Conservation (phyloP, 1,140 invertebrate species). For the Trissolcus basalis region DNA sequence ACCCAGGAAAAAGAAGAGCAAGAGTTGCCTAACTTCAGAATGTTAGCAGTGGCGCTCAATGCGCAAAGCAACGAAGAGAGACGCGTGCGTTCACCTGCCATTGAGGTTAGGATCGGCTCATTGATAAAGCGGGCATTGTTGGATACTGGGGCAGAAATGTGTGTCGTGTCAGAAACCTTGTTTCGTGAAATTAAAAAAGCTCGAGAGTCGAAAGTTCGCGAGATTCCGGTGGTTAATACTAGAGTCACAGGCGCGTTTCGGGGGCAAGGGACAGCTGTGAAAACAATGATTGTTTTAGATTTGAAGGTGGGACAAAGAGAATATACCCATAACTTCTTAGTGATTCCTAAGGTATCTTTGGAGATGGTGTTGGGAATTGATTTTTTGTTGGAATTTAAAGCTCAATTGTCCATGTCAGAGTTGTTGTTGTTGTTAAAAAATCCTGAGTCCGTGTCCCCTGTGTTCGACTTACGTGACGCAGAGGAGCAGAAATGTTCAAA, state of each 20-base stretch:
- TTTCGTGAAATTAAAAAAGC: neutral
- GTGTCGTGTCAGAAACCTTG: neutral
- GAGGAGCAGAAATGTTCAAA: too few relatives aligned
- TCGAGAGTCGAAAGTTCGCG: neutral
- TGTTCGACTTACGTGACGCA: too few relatives aligned
- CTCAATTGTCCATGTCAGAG: neutral
- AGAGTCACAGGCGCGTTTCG: neutral
- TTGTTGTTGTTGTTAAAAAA: too few relatives aligned
- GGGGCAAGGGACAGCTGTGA: neutral
- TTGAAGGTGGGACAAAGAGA: neutral
- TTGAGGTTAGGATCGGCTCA: neutral
- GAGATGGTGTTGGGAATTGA: neutral
- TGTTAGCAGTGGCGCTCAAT: too few relatives aligned
- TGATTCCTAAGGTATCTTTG: neutral
- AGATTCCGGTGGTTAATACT: neutral
- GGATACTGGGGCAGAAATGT: conserved; percentile 3
- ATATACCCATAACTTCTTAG: neutral
- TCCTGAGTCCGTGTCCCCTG: too few relatives aligned
- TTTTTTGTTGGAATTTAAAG: conserved; percentile 3
- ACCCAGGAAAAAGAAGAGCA: neutral
- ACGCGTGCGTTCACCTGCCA: neutral
- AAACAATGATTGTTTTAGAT: neutral
- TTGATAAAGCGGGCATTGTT: neutral
- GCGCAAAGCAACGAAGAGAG: too few relatives aligned
- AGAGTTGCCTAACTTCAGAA: neutral